Base-by-base conservation (phyloP, 92 coral and sea anemone species). In the Paramuricea clavata region DNA sequence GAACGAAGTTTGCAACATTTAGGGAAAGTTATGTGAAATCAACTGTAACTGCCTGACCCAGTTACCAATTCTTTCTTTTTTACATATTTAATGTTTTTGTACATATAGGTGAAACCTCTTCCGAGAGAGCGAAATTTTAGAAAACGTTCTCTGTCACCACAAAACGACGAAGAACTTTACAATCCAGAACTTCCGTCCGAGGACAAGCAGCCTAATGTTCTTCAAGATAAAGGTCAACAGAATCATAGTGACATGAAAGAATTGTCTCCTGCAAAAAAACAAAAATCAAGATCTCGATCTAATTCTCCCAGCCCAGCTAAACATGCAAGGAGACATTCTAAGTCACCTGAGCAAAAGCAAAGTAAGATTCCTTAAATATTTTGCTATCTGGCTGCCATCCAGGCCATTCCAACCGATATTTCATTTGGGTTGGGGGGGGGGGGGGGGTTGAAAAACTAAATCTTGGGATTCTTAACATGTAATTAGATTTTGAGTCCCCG, bases 81-180 rank as follows among this genome's bases (percentile, higher is more conserved):
- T n/a, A n/a, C n/a, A n/a, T n/a, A n/a, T n/a, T n/a, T n/a, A n/a
- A n/a, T n/a, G n/a, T n/a, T n/a, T n/a, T n/a, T n/a, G n/a, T n/a
- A n/a, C n/a, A n/a, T 65, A 6, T 16, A 52, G 82, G 42, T 76
- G 82, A 49, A 31, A n/a, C 43, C 50, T 28, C 6, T 56, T 10
- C 39, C 67, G 47, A 76, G 30, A 28, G 67, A 49, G 28, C 15
- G 65, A 32, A 76, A 49, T 54, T 76, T 76, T 54, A 50, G 68
- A 60, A 76, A 76, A 76, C 67, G 27, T 27, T 76, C 67, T 3
- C 12, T 30, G 6, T 32, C 67, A 12, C 61, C 81, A 2, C 36
- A 76, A 30, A 17, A 26, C 5, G 12, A 76, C 47, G 62, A 54
- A 3, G 62, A 54, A 0, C 62, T 54, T 19, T 54, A 54, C 35